Evolutionary conservation across 2,113 vertebrate genomes (phyloP).

Genomic region (Caloenas nicobarica): DNA sequence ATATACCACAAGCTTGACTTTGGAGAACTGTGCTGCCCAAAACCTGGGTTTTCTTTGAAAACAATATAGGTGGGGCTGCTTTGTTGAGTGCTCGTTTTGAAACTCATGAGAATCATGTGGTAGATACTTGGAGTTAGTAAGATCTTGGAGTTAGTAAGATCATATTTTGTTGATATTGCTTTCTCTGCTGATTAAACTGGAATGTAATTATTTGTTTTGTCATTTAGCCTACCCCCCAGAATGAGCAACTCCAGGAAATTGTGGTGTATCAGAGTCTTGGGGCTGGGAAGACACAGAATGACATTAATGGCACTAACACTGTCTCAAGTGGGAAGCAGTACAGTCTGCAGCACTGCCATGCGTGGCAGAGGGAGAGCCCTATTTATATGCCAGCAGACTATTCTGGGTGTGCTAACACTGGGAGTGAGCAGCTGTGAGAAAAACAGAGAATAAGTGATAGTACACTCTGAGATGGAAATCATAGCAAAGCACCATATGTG

Average conservation of each 20-base stretch:
- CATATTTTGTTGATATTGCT: background rate
- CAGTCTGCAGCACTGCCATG: background rate
- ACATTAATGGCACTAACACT: background rate
- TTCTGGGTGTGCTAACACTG: conserved; percentile 21
- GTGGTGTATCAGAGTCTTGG: background rate
- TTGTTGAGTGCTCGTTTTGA: background rate
- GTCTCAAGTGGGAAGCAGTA: background rate
- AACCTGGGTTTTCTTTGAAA: background rate
- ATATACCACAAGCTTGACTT: background rate
- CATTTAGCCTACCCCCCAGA: background rate
- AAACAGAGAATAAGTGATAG: conserved; percentile 51
- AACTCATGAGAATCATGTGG: background rate
- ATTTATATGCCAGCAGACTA: background rate
- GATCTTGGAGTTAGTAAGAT: background rate
- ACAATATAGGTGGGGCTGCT: background rate
- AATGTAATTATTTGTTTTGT: background rate
- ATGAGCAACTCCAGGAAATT: background rate
- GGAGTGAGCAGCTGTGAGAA: conserved; percentile 59
- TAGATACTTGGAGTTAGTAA: background rate
- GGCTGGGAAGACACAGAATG: background rate
- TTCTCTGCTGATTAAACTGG: background rate
- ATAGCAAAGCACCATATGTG: background rate
- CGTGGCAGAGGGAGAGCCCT: background rate
- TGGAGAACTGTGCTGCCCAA: background rate
- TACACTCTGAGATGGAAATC: conserved; percentile 45